phyloP scores from a whole-genome alignment of 2,888 invertebrate species.

The Acleris cristana region DNA sequence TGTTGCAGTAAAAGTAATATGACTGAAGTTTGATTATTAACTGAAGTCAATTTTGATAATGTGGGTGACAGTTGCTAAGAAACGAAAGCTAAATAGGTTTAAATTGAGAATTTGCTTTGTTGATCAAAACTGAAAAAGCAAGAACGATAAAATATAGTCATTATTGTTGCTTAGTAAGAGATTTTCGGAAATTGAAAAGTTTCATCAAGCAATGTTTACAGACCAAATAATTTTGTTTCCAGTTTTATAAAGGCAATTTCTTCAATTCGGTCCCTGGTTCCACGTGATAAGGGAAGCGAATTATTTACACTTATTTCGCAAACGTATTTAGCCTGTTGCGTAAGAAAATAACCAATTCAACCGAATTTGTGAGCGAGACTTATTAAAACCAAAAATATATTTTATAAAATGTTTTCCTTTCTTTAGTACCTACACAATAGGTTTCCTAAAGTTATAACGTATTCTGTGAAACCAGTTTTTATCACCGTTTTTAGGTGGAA shows the following conservation, averaged over 20 bases:
- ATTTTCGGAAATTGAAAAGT: not conserved
- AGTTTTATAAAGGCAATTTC: conserved; percentile 23
- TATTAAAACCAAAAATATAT: conserved; percentile 16
- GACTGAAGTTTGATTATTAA: not conserved
- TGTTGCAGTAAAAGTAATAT: conserved; percentile 1
- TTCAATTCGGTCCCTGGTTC: conserved; percentile 22
- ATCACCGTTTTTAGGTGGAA: too few relatives aligned
- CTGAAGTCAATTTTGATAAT: too few relatives aligned
- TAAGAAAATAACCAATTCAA: conserved; percentile 18
- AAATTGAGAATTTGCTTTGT: too few relatives aligned
- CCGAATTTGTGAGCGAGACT: conserved; percentile 12
- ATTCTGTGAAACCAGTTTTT: too few relatives aligned
- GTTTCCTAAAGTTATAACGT: not conserved
- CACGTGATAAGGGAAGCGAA: conserved; percentile 25
- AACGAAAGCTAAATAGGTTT: too few relatives aligned
- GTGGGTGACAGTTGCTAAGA: too few relatives aligned
- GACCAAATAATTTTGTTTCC: conserved; percentile 27
- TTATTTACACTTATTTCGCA: conserved; percentile 26
- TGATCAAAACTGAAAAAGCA: too few relatives aligned
- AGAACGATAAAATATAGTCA: too few relatives aligned
- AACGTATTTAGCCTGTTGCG: conserved; percentile 28
- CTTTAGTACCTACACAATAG: not conserved
- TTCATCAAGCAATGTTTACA: conserved; percentile 14
- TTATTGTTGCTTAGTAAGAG: conserved; percentile 11
- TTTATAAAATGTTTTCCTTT: conserved; percentile 18